Evolutionary conservation across 92 coral and sea anemone species (phyloP), one percentile per base, ranked within the genome.

Genomic region (Parazoanthus atlanticus): DNA sequence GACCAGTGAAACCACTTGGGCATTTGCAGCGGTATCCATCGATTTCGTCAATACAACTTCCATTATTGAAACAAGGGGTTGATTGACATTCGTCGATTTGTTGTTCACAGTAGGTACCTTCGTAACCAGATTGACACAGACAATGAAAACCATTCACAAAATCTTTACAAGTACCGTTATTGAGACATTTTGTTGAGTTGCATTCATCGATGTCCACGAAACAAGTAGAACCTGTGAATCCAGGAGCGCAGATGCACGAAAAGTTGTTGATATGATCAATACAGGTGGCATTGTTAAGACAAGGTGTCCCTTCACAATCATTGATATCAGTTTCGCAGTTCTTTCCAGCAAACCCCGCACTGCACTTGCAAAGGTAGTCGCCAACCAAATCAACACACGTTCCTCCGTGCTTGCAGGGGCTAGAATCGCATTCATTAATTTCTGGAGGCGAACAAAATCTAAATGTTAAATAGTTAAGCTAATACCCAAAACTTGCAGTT

Each of bases 1-100:
- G 81, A 21, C 95, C 97, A 21, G 85, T 88, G 86, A 76, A 94
- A 46, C 95, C 97, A 12, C 86, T 33, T 25, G 67, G 76, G 81
- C 97, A 94, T 52, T 72, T 82, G 71, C 97, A 94, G n/a, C 82
- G 89, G 54, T 86, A 89, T 41, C 86, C 74, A 28, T 93, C 93
- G 8, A 91, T 71, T 46, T 78, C 74, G 36, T 90, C 93, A 25
- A 46, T 89, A 52, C 97, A 94, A 32, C 90, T 94, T 19, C 91
- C 97, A 21, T 88, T 88, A 77, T 94, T 89, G 8, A 64, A 78
- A 85, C 97, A 94, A 69, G 97, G 97, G 25, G 82, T 75, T 52
- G 82, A 82, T 33, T 74, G 88, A 31, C 94, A 92, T 13, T 92
- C 92, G n/a, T 92, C 84, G 32, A 90, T 80, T 47, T 92, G 78